Conservation (phyloP, 2,113 vertebrate species). For the Parotia lawesii region DNA sequence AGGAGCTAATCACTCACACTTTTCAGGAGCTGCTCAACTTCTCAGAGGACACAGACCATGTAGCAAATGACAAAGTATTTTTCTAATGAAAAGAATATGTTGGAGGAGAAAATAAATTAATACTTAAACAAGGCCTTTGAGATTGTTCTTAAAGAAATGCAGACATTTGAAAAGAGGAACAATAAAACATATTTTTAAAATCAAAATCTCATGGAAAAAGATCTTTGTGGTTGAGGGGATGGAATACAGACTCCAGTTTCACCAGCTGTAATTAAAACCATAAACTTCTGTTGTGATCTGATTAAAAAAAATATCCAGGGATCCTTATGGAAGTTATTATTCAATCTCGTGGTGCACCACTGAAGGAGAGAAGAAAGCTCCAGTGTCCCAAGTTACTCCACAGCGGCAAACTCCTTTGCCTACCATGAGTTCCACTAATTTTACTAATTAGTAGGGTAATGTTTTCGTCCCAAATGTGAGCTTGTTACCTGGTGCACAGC, state of each 20-base stretch:
- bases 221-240: not conserved
- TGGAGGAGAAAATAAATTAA: slow-evolving; percentile 28
- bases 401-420: not conserved
- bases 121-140: not conserved
- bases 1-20: not conserved
- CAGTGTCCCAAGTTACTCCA: not conserved
- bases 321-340: not conserved
- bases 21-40: not conserved
- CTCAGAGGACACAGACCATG: not conserved
- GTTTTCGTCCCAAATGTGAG: not conserved
- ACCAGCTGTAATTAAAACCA: not conserved
- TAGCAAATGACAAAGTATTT: not conserved
- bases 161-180: slow-evolving; percentile 16
- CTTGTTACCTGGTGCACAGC: rapidly evolving
- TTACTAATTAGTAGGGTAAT: not conserved
- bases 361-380: not conserved
- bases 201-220: slow-evolving; percentile 38
- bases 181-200: slow-evolving; percentile 44
- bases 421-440: not conserved
- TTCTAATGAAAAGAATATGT: not conserved
- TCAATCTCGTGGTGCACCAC: not conserved
- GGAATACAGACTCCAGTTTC: slow-evolving; percentile 27
- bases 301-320: not conserved
- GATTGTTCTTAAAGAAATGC: not conserved
- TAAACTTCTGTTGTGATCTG: not conserved